These are phyloP conservation scores for Vombatus ursinus DNA, from an alignment of 2,113 vertebrate genomes.

Conservation along the genomic window DNA sequence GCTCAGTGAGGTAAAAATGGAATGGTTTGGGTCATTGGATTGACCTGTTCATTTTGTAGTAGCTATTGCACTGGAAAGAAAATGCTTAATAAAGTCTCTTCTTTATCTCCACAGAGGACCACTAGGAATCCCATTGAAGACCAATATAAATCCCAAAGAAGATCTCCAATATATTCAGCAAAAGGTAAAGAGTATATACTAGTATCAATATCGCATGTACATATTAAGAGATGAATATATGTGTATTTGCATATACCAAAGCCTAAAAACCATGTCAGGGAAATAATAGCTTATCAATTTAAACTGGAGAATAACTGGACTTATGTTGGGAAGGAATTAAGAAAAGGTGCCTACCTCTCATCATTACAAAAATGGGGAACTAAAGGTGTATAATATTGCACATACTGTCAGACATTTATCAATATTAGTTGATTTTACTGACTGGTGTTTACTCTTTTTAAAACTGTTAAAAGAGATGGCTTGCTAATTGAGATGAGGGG, in stretches of 20 bases:
- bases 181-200: constrained; percentile 73
- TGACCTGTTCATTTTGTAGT: not conserved
- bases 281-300: not conserved
- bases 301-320: not conserved
- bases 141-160: not conserved
- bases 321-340: not conserved
- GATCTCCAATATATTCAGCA: constrained; percentile 16
- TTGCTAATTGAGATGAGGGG: not conserved
- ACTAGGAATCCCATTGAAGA: not conserved
- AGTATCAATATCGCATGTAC: not conserved
- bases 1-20: constrained; percentile 73
- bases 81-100: not conserved
- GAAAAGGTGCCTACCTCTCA: not conserved
- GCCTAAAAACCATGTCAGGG: not conserved
- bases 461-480: not conserved
- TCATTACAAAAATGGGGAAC: not conserved
- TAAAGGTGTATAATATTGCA: not conserved
- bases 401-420: not conserved
- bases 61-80: fast-evolving
- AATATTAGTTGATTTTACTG: not conserved
- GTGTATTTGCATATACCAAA: not conserved
- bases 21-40: fast-evolving
- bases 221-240: not conserved
- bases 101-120: constrained; percentile 45
- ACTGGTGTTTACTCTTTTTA: not conserved